Evolutionary conservation across 2,888 invertebrate genomes (phyloP), one percentile per base, ranked within the genome.

Genomic region (Allophyes oxyacanthae): DNA sequence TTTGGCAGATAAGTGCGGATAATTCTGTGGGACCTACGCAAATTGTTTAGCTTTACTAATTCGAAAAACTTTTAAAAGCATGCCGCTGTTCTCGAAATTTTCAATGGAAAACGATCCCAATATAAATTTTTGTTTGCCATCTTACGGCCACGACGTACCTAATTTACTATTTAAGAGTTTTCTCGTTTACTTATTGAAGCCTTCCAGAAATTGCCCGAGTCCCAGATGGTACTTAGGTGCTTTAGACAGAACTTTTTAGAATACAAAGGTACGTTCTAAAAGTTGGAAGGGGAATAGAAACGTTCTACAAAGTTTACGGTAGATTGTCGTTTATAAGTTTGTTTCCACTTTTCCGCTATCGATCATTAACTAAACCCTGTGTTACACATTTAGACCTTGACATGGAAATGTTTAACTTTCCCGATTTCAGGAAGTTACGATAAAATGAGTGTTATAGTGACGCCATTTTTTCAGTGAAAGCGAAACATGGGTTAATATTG

Each of bases 21-120:
- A n/a, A n/a, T n/a, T n/a, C n/a, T n/a, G n/a, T n/a, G n/a, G n/a
- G n/a, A n/a, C 37, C 32, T 2, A 36, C 40, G 25, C 20, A 75
- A 82, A 83, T 82, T 78, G 72, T 72, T 72, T 71, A 53, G 46
- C 59, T 57, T 62, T 70, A 72, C 66, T 75, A 78, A 79, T 79
- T 80, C 68, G 45, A 63, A 13, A 70, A 84, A 83, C 72, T 86
- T 86, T 69, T 82, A 69, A 85, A 79, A 83, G 87, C 80, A 82
- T 84, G 84, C 72, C 71, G 46, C 72, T 83, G 82, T 84, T 72
- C 65, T 53, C 38, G 28, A 61, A 67, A 55, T 67, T 65, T 73
- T 64, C 58, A 66, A 67, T 63, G 64, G 49, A 63, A 68, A 52
- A 67, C 55, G 57, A 53, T 59, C 55, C 55, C 50, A 60, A 64